A percentile compares a stretch with the other conserved stretches of the same genome.
These are phyloP conservation scores for Australoheros scitulus DNA, from an alignment of 2,113 vertebrate species.

Conservation along the genomic window DNA sequence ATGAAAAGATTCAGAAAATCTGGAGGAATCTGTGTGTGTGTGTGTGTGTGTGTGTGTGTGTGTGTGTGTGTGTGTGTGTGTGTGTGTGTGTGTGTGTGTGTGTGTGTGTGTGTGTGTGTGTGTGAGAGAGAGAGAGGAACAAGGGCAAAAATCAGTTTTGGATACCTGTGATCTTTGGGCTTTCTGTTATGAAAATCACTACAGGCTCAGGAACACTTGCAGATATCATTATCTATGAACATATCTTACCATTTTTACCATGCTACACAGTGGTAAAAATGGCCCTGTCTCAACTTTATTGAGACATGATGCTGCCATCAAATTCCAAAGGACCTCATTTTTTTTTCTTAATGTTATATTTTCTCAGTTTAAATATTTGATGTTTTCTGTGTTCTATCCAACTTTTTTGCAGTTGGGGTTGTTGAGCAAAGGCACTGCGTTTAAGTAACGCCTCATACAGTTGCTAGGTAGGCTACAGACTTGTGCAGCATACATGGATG, in stretches of 20 bases:
- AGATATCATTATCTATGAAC: not conserved
- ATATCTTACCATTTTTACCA: not conserved
- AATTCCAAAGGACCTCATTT: too few relatives aligned
- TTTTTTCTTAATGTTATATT: not conserved
- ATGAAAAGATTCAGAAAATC: fast-evolving
- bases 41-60: too few relatives aligned
- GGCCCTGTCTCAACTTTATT: not conserved
- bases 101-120: not conserved
- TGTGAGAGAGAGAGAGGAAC: not conserved
- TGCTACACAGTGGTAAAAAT: not conserved
- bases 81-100: too few relatives aligned
- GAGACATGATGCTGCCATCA: too few relatives aligned
- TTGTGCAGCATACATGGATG: not conserved
- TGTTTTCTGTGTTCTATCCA: not conserved
- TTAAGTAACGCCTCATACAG: not conserved
- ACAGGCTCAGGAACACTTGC: not conserved
- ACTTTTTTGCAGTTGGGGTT: not conserved
- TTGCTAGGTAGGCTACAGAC: not conserved
- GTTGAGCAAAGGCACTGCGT: not conserved
- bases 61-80: too few relatives aligned
- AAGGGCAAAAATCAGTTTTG: not conserved
- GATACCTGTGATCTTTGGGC: not conserved
- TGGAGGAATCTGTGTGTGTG: too few relatives aligned
- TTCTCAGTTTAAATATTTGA: not conserved
- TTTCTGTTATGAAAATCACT: not conserved